Percentiles rank a stretch among this genome's conserved stretches.
Evolutionary conservation across 30 jellyfish, hydroid and myxozoan species (phyloP).

Genomic region (Mastigias papua): DNA sequence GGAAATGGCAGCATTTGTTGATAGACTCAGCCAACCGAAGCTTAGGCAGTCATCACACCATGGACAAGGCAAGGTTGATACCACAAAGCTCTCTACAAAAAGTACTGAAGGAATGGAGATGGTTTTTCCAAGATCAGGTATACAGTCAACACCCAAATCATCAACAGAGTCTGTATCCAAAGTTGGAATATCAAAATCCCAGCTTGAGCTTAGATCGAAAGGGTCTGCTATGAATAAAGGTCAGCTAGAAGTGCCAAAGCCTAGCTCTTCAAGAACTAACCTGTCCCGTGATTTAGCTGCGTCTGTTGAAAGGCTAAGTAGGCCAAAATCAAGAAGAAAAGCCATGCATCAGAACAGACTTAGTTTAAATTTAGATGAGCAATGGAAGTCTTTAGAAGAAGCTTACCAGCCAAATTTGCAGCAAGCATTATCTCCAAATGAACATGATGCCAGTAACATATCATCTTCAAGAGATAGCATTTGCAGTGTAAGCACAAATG

Average conservation of each 20-base stretch:
- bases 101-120: constrained; percentile 31
- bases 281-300: constrained; percentile 54
- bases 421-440: constrained; percentile 35
- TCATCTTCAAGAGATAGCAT: constrained; percentile 71
- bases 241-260: constrained; percentile 7
- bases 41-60: background rate
- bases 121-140: constrained; percentile 10
- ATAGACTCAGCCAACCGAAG: constrained; percentile 78
- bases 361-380: constrained; percentile 73
- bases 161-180: background rate
- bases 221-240: background rate
- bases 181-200: background rate
- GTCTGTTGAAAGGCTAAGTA: constrained; percentile 75
- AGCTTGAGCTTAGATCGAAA: background rate
- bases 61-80: background rate
- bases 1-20: constrained; percentile 75
- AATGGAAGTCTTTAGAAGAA: constrained; percentile 58
- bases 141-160: background rate
- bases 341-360: constrained; percentile 68
- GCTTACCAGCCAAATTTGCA: constrained; percentile 55
- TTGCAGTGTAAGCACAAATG: constrained; percentile 54
- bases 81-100: background rate
- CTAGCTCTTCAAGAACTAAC: background rate
- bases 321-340: constrained; percentile 57
- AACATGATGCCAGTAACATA: constrained; percentile 1